These are phyloP conservation scores for Leptarthrus brevirostris DNA, from an alignment of 2,888 invertebrate species.

Conservation along the genomic window DNA sequence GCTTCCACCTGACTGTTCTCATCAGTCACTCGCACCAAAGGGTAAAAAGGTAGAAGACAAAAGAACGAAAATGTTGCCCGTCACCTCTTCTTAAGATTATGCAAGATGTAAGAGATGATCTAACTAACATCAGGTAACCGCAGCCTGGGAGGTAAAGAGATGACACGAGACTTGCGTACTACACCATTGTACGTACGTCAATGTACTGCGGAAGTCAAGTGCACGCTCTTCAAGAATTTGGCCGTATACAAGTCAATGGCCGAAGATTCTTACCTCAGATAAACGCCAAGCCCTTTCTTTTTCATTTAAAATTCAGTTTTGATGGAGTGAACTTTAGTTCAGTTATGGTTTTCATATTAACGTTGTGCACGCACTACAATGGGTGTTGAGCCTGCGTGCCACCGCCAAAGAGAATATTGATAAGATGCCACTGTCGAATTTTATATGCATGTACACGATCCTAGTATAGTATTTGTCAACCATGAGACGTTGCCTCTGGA, in stretches of 20 bases:
- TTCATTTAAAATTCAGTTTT: conserved; percentile 9
- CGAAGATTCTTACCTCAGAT: conserved; percentile 23
- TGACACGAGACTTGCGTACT: not conserved
- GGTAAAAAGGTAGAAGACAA: not conserved
- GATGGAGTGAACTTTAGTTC: conserved; percentile 8
- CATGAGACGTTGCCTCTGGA: too few species aligned
- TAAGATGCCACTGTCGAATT: too few species aligned
- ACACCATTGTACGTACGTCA: not conserved
- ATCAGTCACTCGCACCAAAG: not conserved
- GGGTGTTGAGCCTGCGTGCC: too few species aligned
- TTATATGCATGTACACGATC: too few species aligned
- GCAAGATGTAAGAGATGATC: conserved; percentile 16
- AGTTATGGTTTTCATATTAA: conserved; percentile 37
- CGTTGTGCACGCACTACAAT: not conserved
- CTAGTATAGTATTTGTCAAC: too few species aligned
- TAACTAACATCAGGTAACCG: not conserved
- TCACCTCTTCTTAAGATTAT: conserved; percentile 20
- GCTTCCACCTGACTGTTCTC: conserved; percentile 9
- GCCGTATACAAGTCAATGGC: conserved; percentile 31
- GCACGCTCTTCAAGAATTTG: conserved; percentile 21
- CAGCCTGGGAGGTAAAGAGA: too few species aligned
- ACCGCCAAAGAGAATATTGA: too few species aligned
- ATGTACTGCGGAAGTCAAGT: conserved; percentile 25
- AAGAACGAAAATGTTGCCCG: not conserved
- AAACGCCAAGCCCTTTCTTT: conserved; percentile 13